Percentiles rank a stretch among this genome's conserved stretches.
Conservation (phyloP, 2,888 invertebrate species). For the Steinernema scapterisci region DNA sequence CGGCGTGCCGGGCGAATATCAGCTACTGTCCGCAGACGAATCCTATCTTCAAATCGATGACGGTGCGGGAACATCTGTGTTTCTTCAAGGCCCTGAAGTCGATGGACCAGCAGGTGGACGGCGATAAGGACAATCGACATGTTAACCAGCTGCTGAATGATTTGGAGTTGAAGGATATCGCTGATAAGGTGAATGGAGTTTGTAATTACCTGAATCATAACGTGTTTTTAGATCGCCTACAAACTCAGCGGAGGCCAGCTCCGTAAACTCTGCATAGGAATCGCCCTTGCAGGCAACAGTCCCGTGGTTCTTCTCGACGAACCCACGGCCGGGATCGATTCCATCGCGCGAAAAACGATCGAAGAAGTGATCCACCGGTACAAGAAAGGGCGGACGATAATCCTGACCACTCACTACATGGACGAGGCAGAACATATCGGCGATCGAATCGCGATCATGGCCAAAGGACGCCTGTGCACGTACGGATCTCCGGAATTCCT, state of each 20-base stretch:
- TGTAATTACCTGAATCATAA: neutral
- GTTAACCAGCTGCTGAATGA: slow-evolving; percentile 48
- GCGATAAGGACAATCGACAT: slow-evolving; percentile 41
- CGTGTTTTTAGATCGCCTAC: slow-evolving; percentile 40
- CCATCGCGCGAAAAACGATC: slow-evolving; percentile 42
- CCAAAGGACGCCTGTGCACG: slow-evolving; percentile 54
- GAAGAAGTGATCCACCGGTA: slow-evolving; percentile 46
- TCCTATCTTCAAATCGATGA: slow-evolving; percentile 60
- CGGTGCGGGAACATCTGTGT: slow-evolving; percentile 61
- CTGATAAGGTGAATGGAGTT: neutral
- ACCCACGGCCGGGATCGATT: slow-evolving; percentile 58
- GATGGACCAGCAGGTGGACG: slow-evolving; percentile 36
- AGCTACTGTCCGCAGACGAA: slow-evolving; percentile 64
- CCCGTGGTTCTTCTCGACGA: slow-evolving; percentile 61
- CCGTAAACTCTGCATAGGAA: slow-evolving; percentile 61
- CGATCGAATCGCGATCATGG: slow-evolving; percentile 61
- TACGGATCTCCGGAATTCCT: slow-evolving; percentile 56
- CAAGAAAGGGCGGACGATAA: slow-evolving; percentile 52
- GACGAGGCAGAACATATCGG: slow-evolving; percentile 65
- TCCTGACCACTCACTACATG: slow-evolving; percentile 65
- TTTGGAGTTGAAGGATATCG: slow-evolving; percentile 45
- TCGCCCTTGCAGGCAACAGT: slow-evolving; percentile 58
- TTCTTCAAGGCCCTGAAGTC: slow-evolving; percentile 57
- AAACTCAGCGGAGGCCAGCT: slow-evolving; percentile 64
- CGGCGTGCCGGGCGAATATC: slow-evolving; percentile 37